Percentiles rank a stretch among this genome's conserved stretches.
Conservation (phyloP, 1,140 invertebrate species). For the Hyles vespertilio region DNA sequence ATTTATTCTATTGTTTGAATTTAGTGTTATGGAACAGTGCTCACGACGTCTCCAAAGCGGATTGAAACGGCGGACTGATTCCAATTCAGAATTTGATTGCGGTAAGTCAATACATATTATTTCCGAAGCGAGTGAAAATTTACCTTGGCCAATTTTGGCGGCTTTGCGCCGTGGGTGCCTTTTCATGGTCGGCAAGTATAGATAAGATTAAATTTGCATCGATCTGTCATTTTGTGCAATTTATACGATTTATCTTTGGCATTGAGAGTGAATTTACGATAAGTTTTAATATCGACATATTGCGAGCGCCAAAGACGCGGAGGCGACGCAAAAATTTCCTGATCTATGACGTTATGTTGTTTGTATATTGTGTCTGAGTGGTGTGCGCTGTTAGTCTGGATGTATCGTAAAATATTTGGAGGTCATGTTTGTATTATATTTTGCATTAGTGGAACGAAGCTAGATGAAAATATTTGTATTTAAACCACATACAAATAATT, state of each 20-base stretch:
- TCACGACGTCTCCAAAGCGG: neutral
- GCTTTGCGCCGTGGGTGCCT: neutral
- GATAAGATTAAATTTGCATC: constrained; percentile 6
- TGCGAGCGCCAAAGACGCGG: no score
- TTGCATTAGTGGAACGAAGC: no score
- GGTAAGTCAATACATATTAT: constrained; percentile 8
- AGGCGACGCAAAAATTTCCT: no score
- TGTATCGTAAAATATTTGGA: no score
- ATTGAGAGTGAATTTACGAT: constrained; percentile 4
- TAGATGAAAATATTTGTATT: no score
- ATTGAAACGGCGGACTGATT: constrained; percentile 2
- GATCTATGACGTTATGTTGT: no score
- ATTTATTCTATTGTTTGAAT: neutral
- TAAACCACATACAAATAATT: no score
- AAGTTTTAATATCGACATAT: neutral
- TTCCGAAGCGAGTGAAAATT: neutral
- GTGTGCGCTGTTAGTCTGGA: no score
- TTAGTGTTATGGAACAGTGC: constrained; percentile 4
- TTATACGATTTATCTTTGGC: constrained; percentile 1
- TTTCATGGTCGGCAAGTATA: constrained; percentile 1
- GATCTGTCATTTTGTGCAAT: constrained; percentile 4
- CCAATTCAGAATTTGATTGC: constrained; percentile 5
- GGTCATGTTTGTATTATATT: no score
- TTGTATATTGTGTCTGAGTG: no score
- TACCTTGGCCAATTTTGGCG: neutral